Evolutionary conservation across 1,140 invertebrate species (phyloP).

Genomic region (Planococcus citri): DNA sequence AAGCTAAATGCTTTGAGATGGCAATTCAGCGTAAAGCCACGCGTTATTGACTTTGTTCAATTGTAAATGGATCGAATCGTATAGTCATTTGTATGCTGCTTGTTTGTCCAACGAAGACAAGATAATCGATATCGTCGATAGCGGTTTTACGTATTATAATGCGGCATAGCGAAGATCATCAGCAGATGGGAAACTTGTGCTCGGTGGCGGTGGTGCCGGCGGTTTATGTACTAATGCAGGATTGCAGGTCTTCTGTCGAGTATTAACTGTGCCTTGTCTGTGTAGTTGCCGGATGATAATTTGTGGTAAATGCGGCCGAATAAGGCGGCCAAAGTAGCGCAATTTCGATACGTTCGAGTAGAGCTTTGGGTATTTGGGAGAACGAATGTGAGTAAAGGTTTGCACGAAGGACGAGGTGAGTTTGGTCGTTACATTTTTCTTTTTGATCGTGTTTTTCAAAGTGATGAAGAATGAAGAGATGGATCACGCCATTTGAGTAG

Average conservation of each 20-base stretch:
- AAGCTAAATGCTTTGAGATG: no score
- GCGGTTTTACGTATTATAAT: slow-evolving; percentile 3
- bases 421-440: no score
- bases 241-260: no score
- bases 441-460: no score
- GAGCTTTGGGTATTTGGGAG: background rate
- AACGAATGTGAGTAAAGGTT: background rate
- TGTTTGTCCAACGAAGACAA: background rate
- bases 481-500: no score
- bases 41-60: slow-evolving; percentile 3
- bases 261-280: background rate
- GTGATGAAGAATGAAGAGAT: no score
- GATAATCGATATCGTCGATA: background rate
- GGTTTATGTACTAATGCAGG: no score
- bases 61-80: background rate
- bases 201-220: background rate
- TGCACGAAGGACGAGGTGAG: no score
- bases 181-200: background rate
- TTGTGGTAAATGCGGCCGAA: background rate
- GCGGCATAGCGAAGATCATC: background rate
- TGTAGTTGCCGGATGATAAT: background rate
- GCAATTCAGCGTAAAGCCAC: slow-evolving; percentile 5
- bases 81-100: background rate
- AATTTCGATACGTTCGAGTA: background rate
- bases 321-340: background rate